Conservation (phyloP, 2,113 vertebrate genomes). For the Calypte anna region DNA sequence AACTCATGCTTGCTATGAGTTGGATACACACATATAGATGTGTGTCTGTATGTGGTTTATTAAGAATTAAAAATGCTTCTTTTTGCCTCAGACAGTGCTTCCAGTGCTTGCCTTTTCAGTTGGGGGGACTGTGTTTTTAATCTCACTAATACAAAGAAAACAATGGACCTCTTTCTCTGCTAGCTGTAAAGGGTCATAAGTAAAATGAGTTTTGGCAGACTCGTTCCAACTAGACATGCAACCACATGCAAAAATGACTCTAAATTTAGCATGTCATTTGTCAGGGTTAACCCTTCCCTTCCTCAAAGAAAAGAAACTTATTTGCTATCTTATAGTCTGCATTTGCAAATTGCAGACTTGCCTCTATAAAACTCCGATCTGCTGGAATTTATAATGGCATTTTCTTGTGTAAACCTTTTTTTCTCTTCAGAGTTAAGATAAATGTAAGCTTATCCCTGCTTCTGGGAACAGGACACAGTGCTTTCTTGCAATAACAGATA, state of each 20-base stretch:
- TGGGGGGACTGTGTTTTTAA: constrained; percentile 70
- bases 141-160: constrained; percentile 68
- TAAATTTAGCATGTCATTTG: constrained; percentile 72
- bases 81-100: constrained; percentile 55
- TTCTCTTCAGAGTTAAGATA: background rate
- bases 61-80: constrained; percentile 54
- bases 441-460: background rate
- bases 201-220: constrained; percentile 74
- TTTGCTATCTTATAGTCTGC: constrained; percentile 27
- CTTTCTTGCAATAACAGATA: background rate
- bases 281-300: constrained; percentile 72
- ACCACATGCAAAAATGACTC: constrained; percentile 69
- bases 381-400: background rate
- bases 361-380: background rate
- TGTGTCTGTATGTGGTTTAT: constrained; percentile 28
- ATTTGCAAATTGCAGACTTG: constrained; percentile 1
- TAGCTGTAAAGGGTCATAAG: constrained; percentile 76
- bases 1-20: background rate
- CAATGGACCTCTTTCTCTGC: constrained; percentile 77
- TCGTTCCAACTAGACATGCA: constrained; percentile 66
- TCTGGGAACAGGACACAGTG: background rate
- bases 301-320: background rate
- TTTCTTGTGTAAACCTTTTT: background rate
- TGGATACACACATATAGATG: constrained; percentile 27
- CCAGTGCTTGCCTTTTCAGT: constrained; percentile 56